A percentile compares a stretch with the other conserved stretches of the same genome.
Conservation (phyloP, 2,888 invertebrate genomes). For the Nudaria mundana region DNA sequence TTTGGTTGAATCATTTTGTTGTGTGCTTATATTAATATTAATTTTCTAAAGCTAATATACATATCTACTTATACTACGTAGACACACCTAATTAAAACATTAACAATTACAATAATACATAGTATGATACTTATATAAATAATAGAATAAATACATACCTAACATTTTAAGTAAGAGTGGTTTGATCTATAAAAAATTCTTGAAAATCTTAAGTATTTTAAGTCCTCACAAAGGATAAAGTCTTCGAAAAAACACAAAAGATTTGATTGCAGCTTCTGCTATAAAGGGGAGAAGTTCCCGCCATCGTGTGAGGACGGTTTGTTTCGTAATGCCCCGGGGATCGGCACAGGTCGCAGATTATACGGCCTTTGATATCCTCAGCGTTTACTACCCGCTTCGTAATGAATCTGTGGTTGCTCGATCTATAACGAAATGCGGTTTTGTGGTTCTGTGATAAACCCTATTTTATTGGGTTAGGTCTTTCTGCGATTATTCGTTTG, state of each 20-base stretch:
- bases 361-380: conserved; percentile 43
- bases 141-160: too few species aligned
- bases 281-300: conserved; percentile 22
- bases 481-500: conserved; percentile 8
- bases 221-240: too few species aligned
- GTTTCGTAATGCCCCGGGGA: conserved; percentile 32
- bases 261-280: conserved; percentile 13
- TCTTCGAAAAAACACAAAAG: conserved; percentile 10
- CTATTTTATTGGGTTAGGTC: conserved; percentile 34
- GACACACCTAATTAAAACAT: too few species aligned
- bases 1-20: too few species aligned
- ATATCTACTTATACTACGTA: too few species aligned
- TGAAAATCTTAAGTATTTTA: too few species aligned
- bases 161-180: too few species aligned
- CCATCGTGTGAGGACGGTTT: conserved; percentile 27
- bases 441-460: conserved; percentile 39
- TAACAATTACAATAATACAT: too few species aligned
- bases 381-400: conserved; percentile 34
- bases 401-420: conserved; percentile 42
- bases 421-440: conserved; percentile 42
- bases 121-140: too few species aligned
- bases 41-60: too few species aligned
- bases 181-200: too few species aligned
- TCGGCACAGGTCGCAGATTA: conserved; percentile 38
- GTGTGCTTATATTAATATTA: too few species aligned